Percentiles rank a stretch among this genome's conserved stretches.
phyloP scores from a whole-genome alignment of 2,113 vertebrate genomes.

The Falco punctatus region DNA sequence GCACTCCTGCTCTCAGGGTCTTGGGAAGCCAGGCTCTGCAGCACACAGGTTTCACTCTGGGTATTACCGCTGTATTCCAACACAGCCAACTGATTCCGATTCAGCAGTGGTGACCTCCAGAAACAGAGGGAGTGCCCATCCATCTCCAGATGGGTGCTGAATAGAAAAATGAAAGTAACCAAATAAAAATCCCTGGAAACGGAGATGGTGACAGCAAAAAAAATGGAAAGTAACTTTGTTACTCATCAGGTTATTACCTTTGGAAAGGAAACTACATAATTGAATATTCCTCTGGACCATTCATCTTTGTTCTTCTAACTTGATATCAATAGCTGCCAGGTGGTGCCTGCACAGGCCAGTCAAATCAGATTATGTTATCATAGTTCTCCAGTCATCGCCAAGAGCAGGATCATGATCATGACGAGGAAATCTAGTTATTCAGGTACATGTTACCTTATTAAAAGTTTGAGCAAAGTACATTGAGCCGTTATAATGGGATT shows the following conservation, averaged over 20 bases:
- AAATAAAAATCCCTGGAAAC: conserved; percentile 55
- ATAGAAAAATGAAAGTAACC: conserved; percentile 57
- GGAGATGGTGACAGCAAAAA: conserved; percentile 34
- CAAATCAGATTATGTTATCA: conserved; percentile 69
- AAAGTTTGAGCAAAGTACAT: conserved; percentile 67
- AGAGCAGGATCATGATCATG: conserved; percentile 37
- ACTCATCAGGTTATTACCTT: conserved; percentile 58
- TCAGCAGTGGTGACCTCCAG: conserved; percentile 8
- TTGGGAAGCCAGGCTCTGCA: neutral
- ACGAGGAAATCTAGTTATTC: conserved; percentile 69
- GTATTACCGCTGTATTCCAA: neutral
- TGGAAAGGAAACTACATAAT: conserved; percentile 58
- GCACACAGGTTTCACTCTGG: neutral
- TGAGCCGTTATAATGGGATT: conserved; percentile 48
- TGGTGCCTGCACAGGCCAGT: conserved; percentile 35
- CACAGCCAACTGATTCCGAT: neutral
- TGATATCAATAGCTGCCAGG: conserved; percentile 64
- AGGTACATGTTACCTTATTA: conserved; percentile 68
- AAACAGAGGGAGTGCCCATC: neutral
- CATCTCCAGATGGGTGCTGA: conserved; percentile 26
- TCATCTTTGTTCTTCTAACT: conserved; percentile 64
- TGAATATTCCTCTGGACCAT: conserved; percentile 55
- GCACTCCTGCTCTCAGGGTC: neutral
- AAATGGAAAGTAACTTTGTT: conserved; percentile 41
- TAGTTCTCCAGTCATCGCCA: conserved; percentile 51